These are phyloP conservation scores for Pithys albifrons DNA, from an alignment of 2,113 vertebrate genomes.

Conservation along the genomic window DNA sequence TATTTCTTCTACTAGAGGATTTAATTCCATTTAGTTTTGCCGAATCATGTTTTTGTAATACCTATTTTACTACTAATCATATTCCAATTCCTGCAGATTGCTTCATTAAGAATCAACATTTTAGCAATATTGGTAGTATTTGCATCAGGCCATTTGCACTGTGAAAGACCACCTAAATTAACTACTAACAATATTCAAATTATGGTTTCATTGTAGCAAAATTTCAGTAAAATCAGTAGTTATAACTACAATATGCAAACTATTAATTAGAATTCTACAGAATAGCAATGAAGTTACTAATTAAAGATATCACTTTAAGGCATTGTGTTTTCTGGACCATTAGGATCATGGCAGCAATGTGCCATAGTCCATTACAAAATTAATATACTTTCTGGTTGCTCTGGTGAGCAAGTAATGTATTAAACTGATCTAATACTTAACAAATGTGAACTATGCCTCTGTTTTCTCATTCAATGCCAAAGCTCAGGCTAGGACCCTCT, in stretches of 20 bases:
- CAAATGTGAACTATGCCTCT: conserved; percentile 33
- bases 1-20: background rate
- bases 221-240: background rate
- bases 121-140: background rate
- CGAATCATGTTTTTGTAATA: background rate
- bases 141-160: background rate
- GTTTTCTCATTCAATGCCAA: background rate
- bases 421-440: conserved; percentile 37
- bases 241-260: background rate
- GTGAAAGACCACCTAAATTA: background rate
- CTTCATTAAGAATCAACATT: background rate
- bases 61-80: background rate
- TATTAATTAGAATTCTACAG: background rate
- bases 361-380: background rate
- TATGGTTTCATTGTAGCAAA: background rate
- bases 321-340: background rate
- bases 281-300: background rate
- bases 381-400: background rate
- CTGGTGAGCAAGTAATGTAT: conserved; percentile 16
- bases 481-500: background rate
- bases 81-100: background rate
- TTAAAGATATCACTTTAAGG: background rate
- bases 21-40: background rate
- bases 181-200: background rate
- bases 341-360: background rate